A percentile compares a stretch with the other conserved stretches of the same genome.
Conservation (phyloP, 2,797 vertebrate species). For the Streptopelia turtur region DNA sequence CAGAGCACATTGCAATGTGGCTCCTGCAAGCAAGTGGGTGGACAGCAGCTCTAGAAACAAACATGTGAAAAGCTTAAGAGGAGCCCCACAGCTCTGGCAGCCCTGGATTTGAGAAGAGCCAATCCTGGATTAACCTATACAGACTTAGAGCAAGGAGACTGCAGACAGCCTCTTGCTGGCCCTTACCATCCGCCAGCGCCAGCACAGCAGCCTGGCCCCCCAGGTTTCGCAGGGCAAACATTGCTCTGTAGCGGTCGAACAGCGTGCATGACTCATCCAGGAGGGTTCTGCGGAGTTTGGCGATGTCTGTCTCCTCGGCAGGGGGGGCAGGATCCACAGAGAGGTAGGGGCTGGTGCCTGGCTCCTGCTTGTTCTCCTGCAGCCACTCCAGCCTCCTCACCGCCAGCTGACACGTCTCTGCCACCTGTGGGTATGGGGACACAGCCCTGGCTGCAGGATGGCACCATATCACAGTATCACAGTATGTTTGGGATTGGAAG, state of each 20-base stretch:
- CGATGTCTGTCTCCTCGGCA: slow-evolving; percentile 72
- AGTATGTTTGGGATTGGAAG: too few relatives aligned
- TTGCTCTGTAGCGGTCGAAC: slow-evolving; percentile 93
- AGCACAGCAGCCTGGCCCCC: slow-evolving; percentile 85
- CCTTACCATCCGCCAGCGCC: slow-evolving; percentile 89
- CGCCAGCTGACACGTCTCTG: slow-evolving; percentile 94
- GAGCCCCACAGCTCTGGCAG: not conserved
- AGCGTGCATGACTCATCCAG: slow-evolving; percentile 84
- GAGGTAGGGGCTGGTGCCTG: slow-evolving; percentile 79
- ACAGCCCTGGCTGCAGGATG: rapidly evolving
- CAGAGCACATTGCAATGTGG: rapidly evolving
- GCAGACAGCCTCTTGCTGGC: not conserved
- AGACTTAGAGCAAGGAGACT: not conserved
- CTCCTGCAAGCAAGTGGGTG: not conserved
- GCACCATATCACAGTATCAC: too few relatives aligned
- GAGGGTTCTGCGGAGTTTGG: slow-evolving; percentile 79
- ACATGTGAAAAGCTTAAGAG: rapidly evolving
- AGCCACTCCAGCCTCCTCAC: slow-evolving; percentile 89
- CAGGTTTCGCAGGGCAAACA: slow-evolving; percentile 92
- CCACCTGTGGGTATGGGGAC: slow-evolving; percentile 79
- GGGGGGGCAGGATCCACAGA: slow-evolving; percentile 94
- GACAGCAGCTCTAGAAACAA: not conserved
- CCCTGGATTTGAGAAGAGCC: not conserved
- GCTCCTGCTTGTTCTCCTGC: slow-evolving; percentile 69
- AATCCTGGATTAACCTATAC: not conserved